These are phyloP conservation scores for Tridacna crocea DNA, from an alignment of 2,888 invertebrate genomes.

Conservation along the genomic window DNA sequence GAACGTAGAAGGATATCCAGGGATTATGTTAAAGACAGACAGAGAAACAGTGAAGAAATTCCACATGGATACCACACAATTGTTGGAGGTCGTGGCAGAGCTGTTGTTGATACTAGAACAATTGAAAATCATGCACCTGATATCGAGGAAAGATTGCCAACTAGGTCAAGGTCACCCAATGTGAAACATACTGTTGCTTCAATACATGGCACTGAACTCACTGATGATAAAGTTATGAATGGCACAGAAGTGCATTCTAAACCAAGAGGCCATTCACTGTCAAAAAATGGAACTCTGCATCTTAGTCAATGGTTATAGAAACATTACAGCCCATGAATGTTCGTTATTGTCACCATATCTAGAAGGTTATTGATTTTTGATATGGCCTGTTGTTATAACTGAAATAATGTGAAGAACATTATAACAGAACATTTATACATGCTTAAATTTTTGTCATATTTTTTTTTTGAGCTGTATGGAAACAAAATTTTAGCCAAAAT, in stretches of 20 bases:
- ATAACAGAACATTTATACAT: no score
- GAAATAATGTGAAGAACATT: no score
- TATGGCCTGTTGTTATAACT: no score
- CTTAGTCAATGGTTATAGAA: conserved; percentile 31
- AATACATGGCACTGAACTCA: conserved; percentile 16
- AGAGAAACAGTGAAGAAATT: not conserved
- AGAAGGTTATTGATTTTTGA: no score
- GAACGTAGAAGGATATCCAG: not conserved
- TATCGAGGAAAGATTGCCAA: not conserved
- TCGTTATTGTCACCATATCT: no score
- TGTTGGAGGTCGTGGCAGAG: conserved; percentile 35
- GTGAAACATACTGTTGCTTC: conserved; percentile 18
- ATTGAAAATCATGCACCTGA: not conserved
- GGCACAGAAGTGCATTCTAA: not conserved
- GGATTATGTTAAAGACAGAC: not conserved
- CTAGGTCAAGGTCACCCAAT: conserved; percentile 4
- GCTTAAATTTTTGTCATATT: no score
- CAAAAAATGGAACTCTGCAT: not conserved
- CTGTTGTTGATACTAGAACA: conserved; percentile 17
- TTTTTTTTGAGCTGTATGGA: no score
- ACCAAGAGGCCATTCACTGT: not conserved
- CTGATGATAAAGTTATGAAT: not conserved
- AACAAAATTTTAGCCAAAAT: no score
- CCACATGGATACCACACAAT: conserved; percentile 52
- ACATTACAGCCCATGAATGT: not conserved